Evolutionary conservation across 2,888 invertebrate genomes (phyloP).

Genomic region (Tetranychus truncatus): DNA sequence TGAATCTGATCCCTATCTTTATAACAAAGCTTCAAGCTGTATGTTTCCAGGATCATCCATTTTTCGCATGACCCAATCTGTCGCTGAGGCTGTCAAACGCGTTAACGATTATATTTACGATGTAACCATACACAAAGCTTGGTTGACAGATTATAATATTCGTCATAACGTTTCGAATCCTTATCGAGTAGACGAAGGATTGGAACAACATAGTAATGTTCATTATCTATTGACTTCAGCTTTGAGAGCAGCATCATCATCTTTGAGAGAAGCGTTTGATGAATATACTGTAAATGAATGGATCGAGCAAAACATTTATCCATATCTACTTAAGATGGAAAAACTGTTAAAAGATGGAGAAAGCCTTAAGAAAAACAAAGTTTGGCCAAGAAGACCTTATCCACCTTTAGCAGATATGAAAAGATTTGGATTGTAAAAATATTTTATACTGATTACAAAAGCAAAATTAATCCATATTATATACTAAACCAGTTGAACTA

Average conservation of each 20-base stretch:
- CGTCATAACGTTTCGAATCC: constrained; percentile 27
- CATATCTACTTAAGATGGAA: constrained; percentile 27
- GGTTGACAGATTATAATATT: constrained; percentile 28
- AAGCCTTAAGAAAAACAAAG: constrained; percentile 24
- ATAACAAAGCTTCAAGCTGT: constrained; percentile 44
- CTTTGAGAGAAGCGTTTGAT: constrained; percentile 40
- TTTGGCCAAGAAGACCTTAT: constrained; percentile 26
- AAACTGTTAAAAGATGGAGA: constrained; percentile 25
- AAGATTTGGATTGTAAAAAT: not conserved
- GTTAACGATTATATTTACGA: constrained; percentile 27
- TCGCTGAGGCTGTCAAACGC: constrained; percentile 25
- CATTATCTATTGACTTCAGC: constrained; percentile 24
- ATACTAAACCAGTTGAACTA: not conserved
- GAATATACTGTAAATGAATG: constrained; percentile 28
- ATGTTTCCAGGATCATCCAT: constrained; percentile 46
- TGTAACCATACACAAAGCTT: constrained; percentile 28
- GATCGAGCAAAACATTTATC: constrained; percentile 29
- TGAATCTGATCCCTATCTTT: constrained; percentile 43
- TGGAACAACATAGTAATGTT: constrained; percentile 26
- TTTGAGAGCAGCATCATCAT: constrained; percentile 36
- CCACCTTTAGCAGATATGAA: constrained; percentile 2
- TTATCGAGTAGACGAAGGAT: constrained; percentile 30
- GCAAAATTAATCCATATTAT: not conserved
- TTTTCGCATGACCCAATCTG: constrained; percentile 30
- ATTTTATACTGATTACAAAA: not conserved